Conservation (phyloP, 2,113 vertebrate species). For the Carollia perspicillata region DNA sequence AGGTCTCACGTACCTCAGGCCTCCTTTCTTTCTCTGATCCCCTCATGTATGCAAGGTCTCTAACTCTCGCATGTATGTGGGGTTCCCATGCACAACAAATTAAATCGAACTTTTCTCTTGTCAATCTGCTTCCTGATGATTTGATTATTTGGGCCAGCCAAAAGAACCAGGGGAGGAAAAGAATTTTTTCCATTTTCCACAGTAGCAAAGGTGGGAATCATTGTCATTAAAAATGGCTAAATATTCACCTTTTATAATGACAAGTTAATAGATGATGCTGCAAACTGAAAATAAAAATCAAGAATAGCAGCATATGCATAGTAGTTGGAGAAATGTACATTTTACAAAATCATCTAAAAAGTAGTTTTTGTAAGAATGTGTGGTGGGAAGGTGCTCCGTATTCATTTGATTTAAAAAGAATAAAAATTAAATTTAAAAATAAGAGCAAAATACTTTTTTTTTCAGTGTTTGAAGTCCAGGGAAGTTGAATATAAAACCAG, state of each 20-base stretch:
- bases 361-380: neutral
- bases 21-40: neutral
- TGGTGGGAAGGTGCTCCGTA: neutral
- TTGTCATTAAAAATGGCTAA: neutral
- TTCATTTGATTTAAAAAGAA: neutral
- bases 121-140: neutral
- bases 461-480: neutral
- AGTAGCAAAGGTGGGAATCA: neutral
- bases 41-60: neutral
- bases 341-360: neutral
- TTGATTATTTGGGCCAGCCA: neutral
- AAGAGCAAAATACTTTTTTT: neutral
- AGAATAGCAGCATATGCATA: neutral
- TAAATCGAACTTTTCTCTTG: neutral
- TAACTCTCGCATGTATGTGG: neutral
- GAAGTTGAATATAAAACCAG: neutral
- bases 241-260: neutral
- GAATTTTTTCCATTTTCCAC: neutral
- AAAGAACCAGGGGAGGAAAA: neutral
- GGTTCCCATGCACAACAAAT: neutral
- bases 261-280: neutral
- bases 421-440: neutral
- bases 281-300: neutral
- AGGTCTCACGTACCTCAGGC: neutral
- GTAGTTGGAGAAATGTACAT: neutral